A percentile compares a stretch with the other conserved stretches of the same genome.
Conservation (phyloP, 2,888 invertebrate species). For the Thera obeliscata region DNA sequence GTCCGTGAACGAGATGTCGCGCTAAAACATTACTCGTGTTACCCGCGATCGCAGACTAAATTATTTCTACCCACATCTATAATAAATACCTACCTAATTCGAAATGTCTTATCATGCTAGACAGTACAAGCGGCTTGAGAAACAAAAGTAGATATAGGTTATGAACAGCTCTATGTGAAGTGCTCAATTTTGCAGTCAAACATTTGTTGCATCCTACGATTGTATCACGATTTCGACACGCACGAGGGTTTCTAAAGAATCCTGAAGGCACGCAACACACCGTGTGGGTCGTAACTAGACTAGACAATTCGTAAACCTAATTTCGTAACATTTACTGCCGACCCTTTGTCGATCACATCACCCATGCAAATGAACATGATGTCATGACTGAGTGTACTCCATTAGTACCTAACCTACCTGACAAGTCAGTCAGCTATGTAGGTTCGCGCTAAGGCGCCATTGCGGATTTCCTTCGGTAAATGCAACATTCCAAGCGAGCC, state of each 20-base stretch:
- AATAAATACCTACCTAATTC: neutral
- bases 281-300: conserved; percentile 8
- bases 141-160: neutral
- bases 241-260: conserved; percentile 32
- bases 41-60: conserved; percentile 38
- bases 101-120: neutral
- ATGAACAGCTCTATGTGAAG: neutral
- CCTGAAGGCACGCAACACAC: conserved; percentile 18
- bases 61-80: conserved; percentile 36
- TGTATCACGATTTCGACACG: conserved; percentile 31
- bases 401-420: conserved; percentile 48
- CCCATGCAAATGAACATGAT: conserved; percentile 70
- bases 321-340: conserved; percentile 44
- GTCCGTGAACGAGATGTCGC: conserved; percentile 65
- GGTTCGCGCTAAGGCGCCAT: conserved; percentile 69
- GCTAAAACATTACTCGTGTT: conserved; percentile 68
- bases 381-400: conserved; percentile 58
- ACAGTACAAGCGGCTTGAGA: neutral
- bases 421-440: conserved; percentile 54
- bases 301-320: conserved; percentile 42
- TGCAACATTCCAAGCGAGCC: conserved; percentile 76
- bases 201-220: conserved; percentile 27
- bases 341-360: conserved; percentile 60
- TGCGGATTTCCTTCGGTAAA: conserved; percentile 80
- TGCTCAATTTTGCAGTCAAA: conserved; percentile 17